Conservation (phyloP, 2,797 vertebrate genomes). For the Enteromius mattozi region DNA sequence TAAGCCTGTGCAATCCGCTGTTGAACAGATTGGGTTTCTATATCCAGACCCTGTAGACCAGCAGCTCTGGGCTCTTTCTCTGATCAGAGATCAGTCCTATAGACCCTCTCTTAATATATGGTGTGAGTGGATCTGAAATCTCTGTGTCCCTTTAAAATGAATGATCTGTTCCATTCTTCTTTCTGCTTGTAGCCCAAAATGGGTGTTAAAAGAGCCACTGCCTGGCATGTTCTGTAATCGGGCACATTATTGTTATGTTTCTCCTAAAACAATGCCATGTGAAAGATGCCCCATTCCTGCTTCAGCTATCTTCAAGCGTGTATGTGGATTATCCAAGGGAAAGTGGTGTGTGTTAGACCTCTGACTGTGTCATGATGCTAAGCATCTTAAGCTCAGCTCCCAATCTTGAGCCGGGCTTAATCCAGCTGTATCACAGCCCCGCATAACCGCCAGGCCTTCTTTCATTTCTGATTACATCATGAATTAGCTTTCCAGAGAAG, state of each 20-base stretch:
- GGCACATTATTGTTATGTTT: constrained; percentile 49
- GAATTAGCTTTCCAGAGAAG: constrained; percentile 25
- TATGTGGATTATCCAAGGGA: constrained; percentile 24
- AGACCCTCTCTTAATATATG: constrained; percentile 1
- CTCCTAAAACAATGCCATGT: constrained; percentile 34
- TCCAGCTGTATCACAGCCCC: constrained; percentile 39
- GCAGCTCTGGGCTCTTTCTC: constrained; percentile 22
- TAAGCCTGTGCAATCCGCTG: constrained; percentile 59
- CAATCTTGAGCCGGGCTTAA: constrained; percentile 30
- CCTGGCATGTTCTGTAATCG: constrained; percentile 3
- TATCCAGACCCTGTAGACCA: constrained; percentile 48
- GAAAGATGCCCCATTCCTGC: constrained; percentile 43
- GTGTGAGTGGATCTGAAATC: constrained; percentile 40
- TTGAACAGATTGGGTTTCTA: constrained; percentile 59
- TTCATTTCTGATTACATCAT: constrained; percentile 21
- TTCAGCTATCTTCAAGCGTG: constrained; percentile 24
- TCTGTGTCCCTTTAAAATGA: constrained; percentile 59
- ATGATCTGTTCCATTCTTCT: constrained; percentile 32
- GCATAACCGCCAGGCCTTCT: constrained; percentile 31
- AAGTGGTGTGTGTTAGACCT: constrained; percentile 57
- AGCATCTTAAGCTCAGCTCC: constrained; percentile 49
- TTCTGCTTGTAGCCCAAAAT: constrained; percentile 57
- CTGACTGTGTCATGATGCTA: constrained; percentile 58
- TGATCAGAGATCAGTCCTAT: constrained; percentile 29
- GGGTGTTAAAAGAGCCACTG: constrained; percentile 34